Percentiles rank a stretch among this genome's conserved stretches.
These are phyloP conservation scores for Otolemur crassicaudatus DNA, from an alignment of 2,797 vertebrate genomes.

Conservation along the genomic window DNA sequence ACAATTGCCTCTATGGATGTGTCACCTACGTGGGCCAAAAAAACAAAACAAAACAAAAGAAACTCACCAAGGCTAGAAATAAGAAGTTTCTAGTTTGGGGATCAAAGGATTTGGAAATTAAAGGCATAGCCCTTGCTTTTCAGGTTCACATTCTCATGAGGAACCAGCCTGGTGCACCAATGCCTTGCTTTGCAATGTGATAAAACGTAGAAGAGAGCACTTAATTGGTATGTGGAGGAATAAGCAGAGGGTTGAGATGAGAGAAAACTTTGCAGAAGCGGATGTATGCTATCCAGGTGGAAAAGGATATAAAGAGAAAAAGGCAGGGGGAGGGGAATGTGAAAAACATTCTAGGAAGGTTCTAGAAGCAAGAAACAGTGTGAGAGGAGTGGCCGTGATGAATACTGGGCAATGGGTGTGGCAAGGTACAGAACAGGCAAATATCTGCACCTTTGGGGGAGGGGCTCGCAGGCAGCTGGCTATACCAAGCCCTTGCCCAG, in stretches of 20 bases:
- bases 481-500: neutral
- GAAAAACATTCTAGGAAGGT: neutral
- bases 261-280: neutral
- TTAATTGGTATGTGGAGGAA: neutral
- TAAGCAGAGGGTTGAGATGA: neutral
- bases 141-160: neutral
- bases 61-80: neutral
- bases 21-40: neutral
- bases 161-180: neutral
- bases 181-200: neutral
- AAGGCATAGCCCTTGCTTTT: neutral
- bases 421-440: neutral
- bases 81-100: neutral
- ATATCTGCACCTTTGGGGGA: neutral
- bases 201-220: neutral
- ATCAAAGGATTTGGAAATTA: neutral
- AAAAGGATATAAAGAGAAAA: neutral
- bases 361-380: neutral
- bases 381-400: neutral
- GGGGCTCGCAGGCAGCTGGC: too few relatives aligned
- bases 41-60: neutral
- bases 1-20: neutral
- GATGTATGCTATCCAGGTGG: neutral
- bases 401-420: neutral
- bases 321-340: neutral